These are phyloP conservation scores for Hylyphantes graminicola DNA, from an alignment of 1,140 invertebrate species.

Conservation along the genomic window DNA sequence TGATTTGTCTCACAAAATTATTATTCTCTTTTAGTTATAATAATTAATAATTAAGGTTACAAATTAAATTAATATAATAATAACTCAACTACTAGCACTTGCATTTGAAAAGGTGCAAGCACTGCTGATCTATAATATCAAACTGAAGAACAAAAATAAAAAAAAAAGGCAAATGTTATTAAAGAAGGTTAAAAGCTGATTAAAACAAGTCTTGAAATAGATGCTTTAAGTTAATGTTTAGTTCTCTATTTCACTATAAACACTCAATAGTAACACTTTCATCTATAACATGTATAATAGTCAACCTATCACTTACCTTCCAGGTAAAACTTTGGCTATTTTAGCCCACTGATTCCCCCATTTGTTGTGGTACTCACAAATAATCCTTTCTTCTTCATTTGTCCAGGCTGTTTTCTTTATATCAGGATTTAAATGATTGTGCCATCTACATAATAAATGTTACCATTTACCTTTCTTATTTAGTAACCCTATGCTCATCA, in stretches of 20 bases:
- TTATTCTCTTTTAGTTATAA: background rate
- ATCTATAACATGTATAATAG: background rate
- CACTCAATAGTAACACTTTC: too few species aligned
- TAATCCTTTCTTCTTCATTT: slow-evolving; percentile 91
- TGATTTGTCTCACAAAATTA: too few species aligned
- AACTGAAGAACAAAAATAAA: too few species aligned
- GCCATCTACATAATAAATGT: slow-evolving; percentile 75
- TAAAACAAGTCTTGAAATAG: too few species aligned
- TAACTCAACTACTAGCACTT: slow-evolving; percentile 2
- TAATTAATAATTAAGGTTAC: too few species aligned
- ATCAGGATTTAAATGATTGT: slow-evolving; percentile 96
- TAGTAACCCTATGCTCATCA: too few species aligned
- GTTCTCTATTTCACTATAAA: too few species aligned
- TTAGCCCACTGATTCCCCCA: slow-evolving; percentile 98
- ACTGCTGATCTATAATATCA: too few species aligned
- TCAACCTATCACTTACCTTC: slow-evolving; percentile 69
- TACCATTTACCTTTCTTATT: too few species aligned
- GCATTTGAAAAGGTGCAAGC: background rate
- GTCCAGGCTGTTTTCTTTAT: slow-evolving; percentile 99
- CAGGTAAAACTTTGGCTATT: slow-evolving; percentile 94
- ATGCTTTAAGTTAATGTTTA: too few species aligned
- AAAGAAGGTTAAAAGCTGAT: too few species aligned
- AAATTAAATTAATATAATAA: background rate
- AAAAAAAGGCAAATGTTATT: too few species aligned
- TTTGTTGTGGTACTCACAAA: slow-evolving; percentile 89